phyloP scores from a whole-genome alignment of 2,888 invertebrate genomes.

The Thymelicus lineola region DNA sequence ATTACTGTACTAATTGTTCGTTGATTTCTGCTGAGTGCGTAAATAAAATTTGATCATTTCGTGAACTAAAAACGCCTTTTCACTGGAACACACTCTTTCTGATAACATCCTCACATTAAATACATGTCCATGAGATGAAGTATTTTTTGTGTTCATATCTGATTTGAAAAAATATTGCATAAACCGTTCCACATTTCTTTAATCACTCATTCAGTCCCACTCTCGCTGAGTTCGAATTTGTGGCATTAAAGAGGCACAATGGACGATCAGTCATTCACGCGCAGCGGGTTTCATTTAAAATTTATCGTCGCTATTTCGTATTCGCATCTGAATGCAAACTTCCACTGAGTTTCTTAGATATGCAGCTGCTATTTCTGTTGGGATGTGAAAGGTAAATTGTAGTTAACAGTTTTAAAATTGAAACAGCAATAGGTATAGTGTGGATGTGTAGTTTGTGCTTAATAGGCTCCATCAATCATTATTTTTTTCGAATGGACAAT shows the following conservation, averaged over 20 bases:
- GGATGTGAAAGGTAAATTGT: background rate
- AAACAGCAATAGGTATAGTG: too few relatives aligned
- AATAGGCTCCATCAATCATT: too few relatives aligned
- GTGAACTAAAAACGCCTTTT: too few relatives aligned
- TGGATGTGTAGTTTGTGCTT: too few relatives aligned
- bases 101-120: too few relatives aligned
- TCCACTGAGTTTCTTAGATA: conserved; percentile 54
- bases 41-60: too few relatives aligned
- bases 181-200: conserved; percentile 11
- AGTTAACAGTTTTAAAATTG: background rate
- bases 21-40: too few relatives aligned
- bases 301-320: conserved; percentile 61
- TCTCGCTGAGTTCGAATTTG: conserved; percentile 3
- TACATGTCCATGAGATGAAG: background rate
- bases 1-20: too few relatives aligned
- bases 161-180: conserved; percentile 8
- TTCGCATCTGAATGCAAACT: conserved; percentile 56
- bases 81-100: too few relatives aligned
- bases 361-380: conserved; percentile 51
- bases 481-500: too few relatives aligned
- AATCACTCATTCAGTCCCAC: conserved; percentile 3
- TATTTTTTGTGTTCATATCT: background rate
- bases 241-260: conserved; percentile 14
- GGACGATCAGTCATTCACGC: conserved; percentile 19
- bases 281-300: conserved; percentile 55